These are phyloP conservation scores for Dermatemys mawii DNA, from an alignment of 2,113 vertebrate species.

Conservation along the genomic window DNA sequence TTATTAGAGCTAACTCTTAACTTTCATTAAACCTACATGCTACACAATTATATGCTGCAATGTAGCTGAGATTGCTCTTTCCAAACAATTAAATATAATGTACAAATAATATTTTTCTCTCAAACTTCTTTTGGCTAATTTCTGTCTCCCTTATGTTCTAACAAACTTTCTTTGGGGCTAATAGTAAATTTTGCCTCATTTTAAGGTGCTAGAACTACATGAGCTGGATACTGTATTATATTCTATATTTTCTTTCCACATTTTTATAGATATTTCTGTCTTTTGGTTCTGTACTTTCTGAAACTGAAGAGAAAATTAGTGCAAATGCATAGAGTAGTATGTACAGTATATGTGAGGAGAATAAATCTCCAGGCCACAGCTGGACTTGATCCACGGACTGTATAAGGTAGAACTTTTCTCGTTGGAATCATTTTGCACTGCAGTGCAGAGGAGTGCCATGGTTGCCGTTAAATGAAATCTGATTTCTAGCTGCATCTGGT, in stretches of 20 bases:
- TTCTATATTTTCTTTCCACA: background rate
- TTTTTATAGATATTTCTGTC: background rate
- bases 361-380: background rate
- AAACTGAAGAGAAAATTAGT: background rate
- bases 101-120: background rate
- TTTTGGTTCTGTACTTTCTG: background rate
- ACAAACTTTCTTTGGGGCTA: background rate
- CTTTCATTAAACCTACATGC: background rate
- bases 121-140: background rate
- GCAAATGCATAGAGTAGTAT: background rate
- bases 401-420: background rate
- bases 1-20: background rate
- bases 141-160: background rate
- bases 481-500: background rate
- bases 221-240: fast-evolving
- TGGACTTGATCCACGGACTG: background rate
- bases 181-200: background rate
- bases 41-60: background rate
- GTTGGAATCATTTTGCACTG: background rate
- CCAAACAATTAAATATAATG: background rate
- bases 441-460: background rate
- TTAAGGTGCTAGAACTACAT: background rate
- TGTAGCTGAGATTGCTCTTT: background rate
- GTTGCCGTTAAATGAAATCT: background rate
- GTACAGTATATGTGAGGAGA: background rate